A percentile compares a stretch with the other conserved stretches of the same genome.
Conservation (phyloP, 2,888 invertebrate species). For the Acronicta alni region DNA sequence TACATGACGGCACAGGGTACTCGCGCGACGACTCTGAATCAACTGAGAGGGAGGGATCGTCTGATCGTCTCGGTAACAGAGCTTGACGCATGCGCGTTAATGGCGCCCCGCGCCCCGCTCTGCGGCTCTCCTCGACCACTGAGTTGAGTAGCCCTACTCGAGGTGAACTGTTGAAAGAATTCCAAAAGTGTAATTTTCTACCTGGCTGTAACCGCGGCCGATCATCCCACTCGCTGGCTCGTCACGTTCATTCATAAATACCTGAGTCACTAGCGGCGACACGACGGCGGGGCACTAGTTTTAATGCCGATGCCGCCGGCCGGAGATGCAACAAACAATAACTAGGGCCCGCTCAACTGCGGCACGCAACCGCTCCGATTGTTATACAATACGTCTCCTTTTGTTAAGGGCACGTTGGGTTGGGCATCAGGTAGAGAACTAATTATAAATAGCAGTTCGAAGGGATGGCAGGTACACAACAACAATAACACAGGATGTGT, state of each 20-base stretch:
- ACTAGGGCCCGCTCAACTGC: conserved; percentile 65
- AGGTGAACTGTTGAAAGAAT: conserved; percentile 86
- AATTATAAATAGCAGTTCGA: conserved; percentile 78
- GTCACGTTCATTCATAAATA: conserved; percentile 89
- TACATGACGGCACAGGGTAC: conserved; percentile 91
- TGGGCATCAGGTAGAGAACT: conserved; percentile 81
- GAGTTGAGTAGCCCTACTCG: conserved; percentile 83
- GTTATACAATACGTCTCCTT: conserved; percentile 78
- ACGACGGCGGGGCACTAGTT: conserved; percentile 63
- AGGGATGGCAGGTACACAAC: conserved; percentile 75
- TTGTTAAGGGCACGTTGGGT: conserved; percentile 79
- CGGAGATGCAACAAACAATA: conserved; percentile 71
- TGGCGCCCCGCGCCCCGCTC: conserved; percentile 85
- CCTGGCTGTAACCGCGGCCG: conserved; percentile 83
- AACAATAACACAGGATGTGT: conserved; percentile 84
- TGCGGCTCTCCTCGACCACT: conserved; percentile 86
- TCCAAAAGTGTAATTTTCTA: conserved; percentile 88
- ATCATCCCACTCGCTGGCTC: conserved; percentile 79
- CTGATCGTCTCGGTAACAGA: conserved; percentile 80
- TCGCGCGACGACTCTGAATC: conserved; percentile 81
- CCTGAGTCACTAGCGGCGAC: conserved; percentile 73
- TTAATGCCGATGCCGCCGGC: conserved; percentile 64
- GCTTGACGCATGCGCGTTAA: conserved; percentile 85
- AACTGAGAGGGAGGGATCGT: conserved; percentile 87
- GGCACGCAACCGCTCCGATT: conserved; percentile 76